A percentile compares a stretch with the other conserved stretches of the same genome.
Conservation (phyloP, 2,888 invertebrate species). For the Rhamphomyia laevipes region DNA sequence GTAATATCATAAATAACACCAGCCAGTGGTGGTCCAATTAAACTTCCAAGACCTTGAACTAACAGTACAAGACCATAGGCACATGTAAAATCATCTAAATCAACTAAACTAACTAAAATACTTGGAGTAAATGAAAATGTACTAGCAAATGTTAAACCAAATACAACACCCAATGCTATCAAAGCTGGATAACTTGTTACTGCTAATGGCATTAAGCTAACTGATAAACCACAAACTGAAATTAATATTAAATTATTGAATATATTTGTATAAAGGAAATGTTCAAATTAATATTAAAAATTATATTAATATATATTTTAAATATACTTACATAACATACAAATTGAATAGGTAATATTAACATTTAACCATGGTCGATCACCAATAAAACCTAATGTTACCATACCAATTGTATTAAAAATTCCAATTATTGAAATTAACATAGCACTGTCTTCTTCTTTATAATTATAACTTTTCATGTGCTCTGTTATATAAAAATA, state of each 20-base stretch:
- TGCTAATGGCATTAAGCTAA: slow-evolving; percentile 32
- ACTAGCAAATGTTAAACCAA: slow-evolving; percentile 85
- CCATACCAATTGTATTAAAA: slow-evolving; percentile 83
- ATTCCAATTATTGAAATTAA: slow-evolving; percentile 79
- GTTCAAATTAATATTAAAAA: not conserved
- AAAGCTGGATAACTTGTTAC: slow-evolving; percentile 26
- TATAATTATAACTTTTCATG: slow-evolving; percentile 57
- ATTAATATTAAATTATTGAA: not conserved
- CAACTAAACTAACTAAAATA: slow-evolving; percentile 76
- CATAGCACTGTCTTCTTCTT: slow-evolving; percentile 60
- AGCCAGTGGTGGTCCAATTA: slow-evolving; percentile 84
- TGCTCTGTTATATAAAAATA: slow-evolving; percentile 88
- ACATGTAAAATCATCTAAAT: slow-evolving; percentile 80
- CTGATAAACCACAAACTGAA: slow-evolving; percentile 34
- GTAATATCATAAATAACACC: slow-evolving; percentile 45
- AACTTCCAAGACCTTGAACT: slow-evolving; percentile 85
- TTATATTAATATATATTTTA: not conserved
- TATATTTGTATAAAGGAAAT: not conserved
- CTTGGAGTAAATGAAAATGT: slow-evolving; percentile 86
- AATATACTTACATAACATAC: slow-evolving; percentile 44
- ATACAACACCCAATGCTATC: slow-evolving; percentile 45
- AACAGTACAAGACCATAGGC: slow-evolving; percentile 83
- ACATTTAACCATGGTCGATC: slow-evolving; percentile 77
- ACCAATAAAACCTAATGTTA: slow-evolving; percentile 77
- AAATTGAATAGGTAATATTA: slow-evolving; percentile 68